Base-by-base conservation (phyloP, 2,888 invertebrate species). In the Cremastinae sp. region DNA sequence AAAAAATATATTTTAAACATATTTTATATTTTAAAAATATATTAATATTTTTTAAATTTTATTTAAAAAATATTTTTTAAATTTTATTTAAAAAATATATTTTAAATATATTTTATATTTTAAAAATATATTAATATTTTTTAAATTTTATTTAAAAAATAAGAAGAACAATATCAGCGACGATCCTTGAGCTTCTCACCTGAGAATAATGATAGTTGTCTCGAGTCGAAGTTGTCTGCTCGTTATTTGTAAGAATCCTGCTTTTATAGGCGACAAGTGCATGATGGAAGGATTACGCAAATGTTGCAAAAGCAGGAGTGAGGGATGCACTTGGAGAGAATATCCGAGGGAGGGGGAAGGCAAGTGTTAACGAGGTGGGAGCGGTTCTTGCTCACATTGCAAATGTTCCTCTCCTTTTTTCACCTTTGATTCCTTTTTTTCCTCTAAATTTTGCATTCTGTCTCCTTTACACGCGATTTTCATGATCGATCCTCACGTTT, bases 181-280 rank as follows among this genome's bases (percentile, higher is more conserved):
- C 12, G 66, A 66, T 56, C 66, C 20, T 56, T 16, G 43, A 12
- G 28, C 2, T 66, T 34, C 69, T 76, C 69, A 76, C 76, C 76
- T 76, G 76, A 51, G 54, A 65, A 61, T 69, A 28, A 3, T 65
- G 54, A 65, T 65, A 75, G 66, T 68, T 43, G 56, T 45, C 47
- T 72, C 66, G 71, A 68, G 71, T 72, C 56, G 68, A 38, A 61
- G 47, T 58, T 72, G 62, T 72, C 69, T 76, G 76, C 8, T 65
- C 59, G 64, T 65, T 49, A 45, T 28, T 59, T 65, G 64, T 36
- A 64, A 56, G 71, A 49, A 20, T 49, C 62, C 69, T 45, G 82
- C 79, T 82, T 82, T 87, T 88, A 87, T 86, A 85, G 84, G 86
- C 82, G 75, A 71, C 80, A 80, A 81, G 80, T 75, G 79, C 71